These are phyloP conservation scores for Hippocampus barbouri DNA, from an alignment of 2,113 vertebrate genomes.

Conservation along the genomic window DNA sequence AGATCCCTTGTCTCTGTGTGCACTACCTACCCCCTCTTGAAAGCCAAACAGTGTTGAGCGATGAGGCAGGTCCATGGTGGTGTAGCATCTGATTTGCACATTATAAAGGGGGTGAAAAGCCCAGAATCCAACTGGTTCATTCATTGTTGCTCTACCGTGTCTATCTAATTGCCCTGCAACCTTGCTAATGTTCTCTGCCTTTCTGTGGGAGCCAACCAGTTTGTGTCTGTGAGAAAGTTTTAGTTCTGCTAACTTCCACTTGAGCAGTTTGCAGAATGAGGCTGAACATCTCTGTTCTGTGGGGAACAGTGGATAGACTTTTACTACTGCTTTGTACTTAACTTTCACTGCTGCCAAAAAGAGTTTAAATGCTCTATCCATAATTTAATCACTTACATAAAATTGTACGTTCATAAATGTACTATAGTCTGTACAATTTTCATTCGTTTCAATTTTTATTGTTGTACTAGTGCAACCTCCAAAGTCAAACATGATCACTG, in stretches of 20 bases:
- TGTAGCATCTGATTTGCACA: slow-evolving; percentile 38
- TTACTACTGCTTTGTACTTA: slow-evolving; percentile 12
- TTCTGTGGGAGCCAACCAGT: not conserved
- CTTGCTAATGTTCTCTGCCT: slow-evolving; percentile 9
- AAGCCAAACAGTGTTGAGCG: slow-evolving; percentile 44
- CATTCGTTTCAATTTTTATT: not conserved
- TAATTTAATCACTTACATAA: slow-evolving; percentile 14
- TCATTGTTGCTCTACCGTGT: slow-evolving; percentile 25
- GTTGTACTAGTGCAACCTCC: not conserved
- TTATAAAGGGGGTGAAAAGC: slow-evolving; percentile 12
- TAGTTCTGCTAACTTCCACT: slow-evolving; percentile 22
- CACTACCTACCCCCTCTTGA: slow-evolving; percentile 53
- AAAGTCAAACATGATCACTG: not conserved
- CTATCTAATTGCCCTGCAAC: slow-evolving; percentile 28
- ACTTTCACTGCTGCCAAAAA: slow-evolving; percentile 12
- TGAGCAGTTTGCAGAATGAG: slow-evolving; percentile 36
- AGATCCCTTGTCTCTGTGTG: slow-evolving; percentile 38
- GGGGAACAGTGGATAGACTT: slow-evolving; percentile 22
- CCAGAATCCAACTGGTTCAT: slow-evolving; percentile 22
- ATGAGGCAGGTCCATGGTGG: slow-evolving; percentile 39
- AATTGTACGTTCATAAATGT: not conserved
- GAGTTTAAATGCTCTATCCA: slow-evolving; percentile 24
- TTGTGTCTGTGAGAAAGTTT: slow-evolving; percentile 25
- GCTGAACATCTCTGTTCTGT: slow-evolving; percentile 31
- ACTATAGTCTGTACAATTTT: not conserved